These are phyloP conservation scores for Megalops atlanticus DNA, from an alignment of 2,113 vertebrate genomes.

Conservation along the genomic window DNA sequence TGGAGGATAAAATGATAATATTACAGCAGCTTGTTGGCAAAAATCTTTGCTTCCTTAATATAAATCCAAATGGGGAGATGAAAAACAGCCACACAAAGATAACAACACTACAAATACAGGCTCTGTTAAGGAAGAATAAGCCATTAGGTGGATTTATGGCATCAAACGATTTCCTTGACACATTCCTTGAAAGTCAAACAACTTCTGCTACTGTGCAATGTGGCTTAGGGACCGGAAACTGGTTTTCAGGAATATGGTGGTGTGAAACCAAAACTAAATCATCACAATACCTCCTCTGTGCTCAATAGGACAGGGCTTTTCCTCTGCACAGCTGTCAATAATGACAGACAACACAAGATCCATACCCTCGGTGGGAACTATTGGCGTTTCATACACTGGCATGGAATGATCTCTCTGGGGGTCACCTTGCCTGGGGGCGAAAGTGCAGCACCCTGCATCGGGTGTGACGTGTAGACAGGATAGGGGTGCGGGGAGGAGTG, in stretches of 20 bases:
- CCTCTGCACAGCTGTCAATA: not conserved
- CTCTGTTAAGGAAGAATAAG: not conserved
- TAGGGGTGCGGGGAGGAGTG: not conserved
- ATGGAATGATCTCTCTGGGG: not conserved
- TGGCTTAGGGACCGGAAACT: too few species aligned
- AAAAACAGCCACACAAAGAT: not conserved
- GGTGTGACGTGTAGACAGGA: not conserved
- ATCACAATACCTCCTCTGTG: not conserved
- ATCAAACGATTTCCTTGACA: too few species aligned
- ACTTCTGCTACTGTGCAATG: too few species aligned
- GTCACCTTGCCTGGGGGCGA: slow-evolving; percentile 23
- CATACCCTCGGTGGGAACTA: not conserved
- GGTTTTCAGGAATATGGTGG: too few species aligned
- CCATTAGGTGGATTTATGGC: not conserved
- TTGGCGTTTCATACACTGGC: slow-evolving; percentile 10
- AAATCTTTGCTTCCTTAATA: too few species aligned
- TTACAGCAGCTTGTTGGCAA: too few species aligned
- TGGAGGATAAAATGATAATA: too few species aligned
- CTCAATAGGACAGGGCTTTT: not conserved
- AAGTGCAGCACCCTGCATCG: not conserved
- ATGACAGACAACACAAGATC: not conserved
- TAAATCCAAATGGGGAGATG: not conserved
- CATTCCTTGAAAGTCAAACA: too few species aligned
- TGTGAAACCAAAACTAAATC: not conserved
- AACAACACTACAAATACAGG: not conserved